A percentile compares a stretch with the other conserved stretches of the same genome.
Conservation (phyloP, 2,113 vertebrate species). For the Smithornis capensis region DNA sequence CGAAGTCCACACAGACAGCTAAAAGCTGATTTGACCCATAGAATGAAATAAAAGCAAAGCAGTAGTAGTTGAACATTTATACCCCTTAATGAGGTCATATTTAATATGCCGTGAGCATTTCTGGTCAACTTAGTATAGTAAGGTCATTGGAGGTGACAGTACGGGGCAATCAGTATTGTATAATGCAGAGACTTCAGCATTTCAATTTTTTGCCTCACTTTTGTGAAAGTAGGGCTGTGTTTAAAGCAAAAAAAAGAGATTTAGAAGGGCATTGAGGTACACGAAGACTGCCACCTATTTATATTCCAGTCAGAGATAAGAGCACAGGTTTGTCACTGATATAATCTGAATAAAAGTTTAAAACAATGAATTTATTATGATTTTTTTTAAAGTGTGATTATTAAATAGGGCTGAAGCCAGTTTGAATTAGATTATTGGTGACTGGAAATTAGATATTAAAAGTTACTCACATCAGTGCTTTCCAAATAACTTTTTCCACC, state of each 20-base stretch:
- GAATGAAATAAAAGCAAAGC: background rate
- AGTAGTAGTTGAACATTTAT: background rate
- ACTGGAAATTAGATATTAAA: background rate
- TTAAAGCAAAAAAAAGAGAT: background rate
- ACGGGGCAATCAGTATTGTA: background rate
- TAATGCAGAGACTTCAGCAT: background rate
- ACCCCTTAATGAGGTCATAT: background rate
- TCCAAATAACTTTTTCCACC: background rate
- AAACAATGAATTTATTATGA: background rate
- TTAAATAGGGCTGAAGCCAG: background rate
- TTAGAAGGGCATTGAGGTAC: background rate
- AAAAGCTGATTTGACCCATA: background rate
- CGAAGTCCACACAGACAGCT: background rate
- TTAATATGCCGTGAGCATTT: background rate
- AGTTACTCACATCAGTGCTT: background rate
- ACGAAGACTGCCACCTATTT: background rate
- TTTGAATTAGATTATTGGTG: background rate
- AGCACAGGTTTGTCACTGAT: background rate
- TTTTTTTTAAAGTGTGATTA: background rate
- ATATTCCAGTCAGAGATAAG: background rate
- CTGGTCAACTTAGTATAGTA: background rate
- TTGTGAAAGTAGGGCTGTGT: background rate
- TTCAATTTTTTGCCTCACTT: fast-evolving
- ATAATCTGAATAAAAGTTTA: background rate
- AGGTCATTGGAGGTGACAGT: background rate